Evolutionary conservation across 2,888 invertebrate species (phyloP), one percentile per base, ranked within the genome.

Genomic region (Ormyrus nitidulus): DNA sequence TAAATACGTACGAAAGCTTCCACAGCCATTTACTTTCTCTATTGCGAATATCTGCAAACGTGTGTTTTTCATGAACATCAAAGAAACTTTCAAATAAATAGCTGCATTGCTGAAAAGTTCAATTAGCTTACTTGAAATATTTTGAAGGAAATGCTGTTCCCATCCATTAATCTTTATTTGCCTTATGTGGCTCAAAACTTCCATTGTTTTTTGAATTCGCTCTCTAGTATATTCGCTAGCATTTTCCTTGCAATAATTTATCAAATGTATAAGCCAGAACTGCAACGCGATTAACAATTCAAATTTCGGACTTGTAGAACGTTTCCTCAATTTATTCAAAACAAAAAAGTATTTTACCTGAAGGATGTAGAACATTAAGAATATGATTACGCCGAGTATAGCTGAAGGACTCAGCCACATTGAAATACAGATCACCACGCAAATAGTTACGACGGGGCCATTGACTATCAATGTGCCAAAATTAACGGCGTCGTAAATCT

Each of bases 121-220:
- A 51, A 53, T 9, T n/a, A 56, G 78, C 83, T 82, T 85, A 90
- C 92, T 90, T 73, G 88, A 84, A 74, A 93, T 90, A 80, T 90
- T 90, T 54, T 91, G 88, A 64, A 91, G 89, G 85, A 94, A 94
- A 76, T 92, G 91, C 82, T 92, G 91, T 85, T 94, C 94, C 94
- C 94, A 94, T 0, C 93, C 93, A 87, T 93, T 93, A 91, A 94
- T 92, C 88, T 94, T 94, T 79, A 94, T 93, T 46, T 93, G 88
- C 85, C 93, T 93, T 62, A 94, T 92, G 84, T 91, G 92, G 49
- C 91, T 91, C 11, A 94, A 88, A 11, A 93, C 90, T 85, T 94
- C 94, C 72, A 91, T 92, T 88, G 94, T 92, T 80, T 92, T 88
- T 56, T 91, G 90, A 6, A 94, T 89, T 77, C 92, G 88, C 78